phyloP scores from a whole-genome alignment of 2,888 invertebrate genomes.

The Drosophila pseudotalamancana region DNA sequence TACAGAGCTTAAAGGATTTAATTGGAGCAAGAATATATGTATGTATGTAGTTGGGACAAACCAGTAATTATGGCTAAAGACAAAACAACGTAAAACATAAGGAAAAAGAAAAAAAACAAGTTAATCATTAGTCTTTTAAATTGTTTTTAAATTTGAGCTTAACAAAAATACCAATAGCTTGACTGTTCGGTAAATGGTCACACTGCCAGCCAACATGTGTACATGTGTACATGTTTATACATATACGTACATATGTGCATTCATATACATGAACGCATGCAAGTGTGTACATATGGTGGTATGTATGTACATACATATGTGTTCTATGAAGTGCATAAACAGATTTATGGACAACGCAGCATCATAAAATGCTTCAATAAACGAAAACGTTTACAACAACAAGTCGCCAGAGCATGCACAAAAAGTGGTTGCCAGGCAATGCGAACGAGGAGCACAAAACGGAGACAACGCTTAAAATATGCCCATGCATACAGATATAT shows the following conservation, averaged over 20 bases:
- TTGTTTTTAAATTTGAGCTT: slow-evolving; percentile 7
- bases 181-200: slow-evolving; percentile 17
- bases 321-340: slow-evolving; percentile 74
- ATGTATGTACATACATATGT: slow-evolving; percentile 24
- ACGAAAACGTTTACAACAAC: slow-evolving; percentile 68
- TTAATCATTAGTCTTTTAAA: slow-evolving; percentile 1
- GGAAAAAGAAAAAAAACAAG: not conserved
- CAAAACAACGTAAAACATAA: slow-evolving; percentile 1
- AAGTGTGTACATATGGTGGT: slow-evolving; percentile 6
- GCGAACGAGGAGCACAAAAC: slow-evolving; percentile 51
- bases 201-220: slow-evolving; percentile 15
- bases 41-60: not conserved
- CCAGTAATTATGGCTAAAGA: not conserved
- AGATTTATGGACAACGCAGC: slow-evolving; percentile 71
- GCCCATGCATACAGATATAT: slow-evolving; percentile 10
- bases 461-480: slow-evolving; percentile 53
- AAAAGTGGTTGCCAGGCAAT: slow-evolving; percentile 68
- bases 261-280: not conserved
- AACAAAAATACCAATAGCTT: slow-evolving; percentile 14
- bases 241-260: not conserved
- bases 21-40: not conserved
- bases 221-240: not conserved
- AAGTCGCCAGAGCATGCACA: slow-evolving; percentile 45
- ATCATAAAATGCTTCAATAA: slow-evolving; percentile 75
- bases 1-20: not conserved